Base-by-base conservation (phyloP, 2,888 invertebrate genomes). In the Oithona nana region DNA sequence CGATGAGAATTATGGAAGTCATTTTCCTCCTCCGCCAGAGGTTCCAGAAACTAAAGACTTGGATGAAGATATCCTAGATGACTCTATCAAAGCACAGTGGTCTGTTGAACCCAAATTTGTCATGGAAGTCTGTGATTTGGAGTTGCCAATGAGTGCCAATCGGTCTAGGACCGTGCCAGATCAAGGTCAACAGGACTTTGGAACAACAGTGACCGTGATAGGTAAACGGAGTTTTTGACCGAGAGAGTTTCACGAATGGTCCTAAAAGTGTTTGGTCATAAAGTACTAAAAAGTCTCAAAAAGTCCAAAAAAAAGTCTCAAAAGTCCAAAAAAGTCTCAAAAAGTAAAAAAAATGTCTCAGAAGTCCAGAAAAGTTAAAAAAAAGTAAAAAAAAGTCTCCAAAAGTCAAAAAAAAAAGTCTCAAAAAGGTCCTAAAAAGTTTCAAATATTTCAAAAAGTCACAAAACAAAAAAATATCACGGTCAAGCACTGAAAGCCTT, bases 21-120 rank as follows among this genome's bases (percentile, higher is more conserved):
- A 50, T 8, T 11, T 11, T 16, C 6, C 6, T 39, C 8, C 6
- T 39, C 8, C 6, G 6, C 49, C 59, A 2, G 59, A 59, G 4
- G 16, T 11, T 6, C 8, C 6, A 6, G 39, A 39, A 39, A 39
- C 39, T 39, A 16, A 39, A 16, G 39, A 11, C 6, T 39, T 39
- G 39, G 28, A 59, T 49, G 31, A 57, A 57, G 30, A 31, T 31
- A 2, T 2, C 28, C 20, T 57, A 20, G 57, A 57, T 11, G 22
- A 49, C 22, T 28, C 28, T 28, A 39, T 59, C 1, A 59, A 59
- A 49, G 24, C 50, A 1, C 59, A 59, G 29, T 59, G 59, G 59
- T 28, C 59, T 3, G 59, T 59, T 6, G 59, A 59, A 16, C 59
- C 59, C 20, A 29, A 59, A 28, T 59, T 59, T 59, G 26, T 59